Evolutionary conservation across 2,797 vertebrate species (phyloP).

Genomic region (Coccyzus lansbergi): DNA sequence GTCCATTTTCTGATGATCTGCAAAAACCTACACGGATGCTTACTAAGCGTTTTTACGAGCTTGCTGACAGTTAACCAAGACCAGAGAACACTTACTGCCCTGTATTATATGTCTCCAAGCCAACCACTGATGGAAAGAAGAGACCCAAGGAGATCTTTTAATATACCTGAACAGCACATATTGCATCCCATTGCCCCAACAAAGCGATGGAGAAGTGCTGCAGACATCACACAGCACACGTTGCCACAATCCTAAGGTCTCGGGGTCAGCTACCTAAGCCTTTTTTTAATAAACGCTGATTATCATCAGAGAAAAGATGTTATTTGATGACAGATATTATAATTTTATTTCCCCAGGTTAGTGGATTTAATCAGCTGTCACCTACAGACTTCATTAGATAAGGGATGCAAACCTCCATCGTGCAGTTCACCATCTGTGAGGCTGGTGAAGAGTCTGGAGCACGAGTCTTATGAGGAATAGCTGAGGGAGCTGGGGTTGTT

Average conservation of each 20-base stretch:
- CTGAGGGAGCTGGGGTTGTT: no score
- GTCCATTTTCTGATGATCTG: neutral
- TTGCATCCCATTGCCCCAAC: neutral
- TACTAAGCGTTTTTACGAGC: neutral
- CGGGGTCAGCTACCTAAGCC: neutral
- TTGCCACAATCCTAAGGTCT: neutral
- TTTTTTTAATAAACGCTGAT: constrained; percentile 42
- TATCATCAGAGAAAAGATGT: neutral
- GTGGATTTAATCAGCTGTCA: neutral
- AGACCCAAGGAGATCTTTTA: neutral
- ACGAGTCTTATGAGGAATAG: no score
- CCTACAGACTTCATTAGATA: neutral
- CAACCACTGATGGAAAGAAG: neutral
- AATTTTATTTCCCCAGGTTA: constrained; percentile 55
- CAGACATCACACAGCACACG: neutral
- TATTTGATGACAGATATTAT: neutral
- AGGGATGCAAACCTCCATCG: neutral
- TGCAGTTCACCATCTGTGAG: neutral
- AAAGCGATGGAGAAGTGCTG: neutral
- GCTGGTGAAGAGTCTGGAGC: no score
- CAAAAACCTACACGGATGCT: neutral
- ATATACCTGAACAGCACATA: neutral
- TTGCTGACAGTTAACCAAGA: neutral
- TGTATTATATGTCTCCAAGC: neutral
- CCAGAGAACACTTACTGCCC: neutral